phyloP scores from a whole-genome alignment of 2,888 invertebrate genomes.

The Andrena marginata region DNA sequence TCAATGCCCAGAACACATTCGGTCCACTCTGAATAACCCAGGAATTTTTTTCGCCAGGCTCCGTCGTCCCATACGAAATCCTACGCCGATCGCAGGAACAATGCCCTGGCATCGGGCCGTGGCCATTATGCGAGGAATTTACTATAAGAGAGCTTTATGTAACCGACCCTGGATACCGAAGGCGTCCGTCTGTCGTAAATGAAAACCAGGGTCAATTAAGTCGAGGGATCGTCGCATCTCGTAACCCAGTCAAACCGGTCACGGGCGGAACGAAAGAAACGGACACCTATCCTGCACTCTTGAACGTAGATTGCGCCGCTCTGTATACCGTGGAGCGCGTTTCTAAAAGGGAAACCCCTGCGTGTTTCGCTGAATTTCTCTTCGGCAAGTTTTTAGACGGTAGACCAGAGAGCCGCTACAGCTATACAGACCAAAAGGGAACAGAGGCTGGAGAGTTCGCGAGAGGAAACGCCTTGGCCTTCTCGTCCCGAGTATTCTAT shows the following conservation, averaged over 20 bases:
- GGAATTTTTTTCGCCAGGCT: too few relatives aligned
- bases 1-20: too few relatives aligned
- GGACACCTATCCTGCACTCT: slow-evolving; percentile 61
- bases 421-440: slow-evolving; percentile 65
- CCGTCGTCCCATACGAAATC: too few relatives aligned
- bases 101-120: too few relatives aligned
- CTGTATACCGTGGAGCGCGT: slow-evolving; percentile 31
- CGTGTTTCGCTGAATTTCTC: slow-evolving; percentile 75
- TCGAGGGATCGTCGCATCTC: slow-evolving; percentile 65
- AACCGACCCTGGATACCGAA: slow-evolving; percentile 6
- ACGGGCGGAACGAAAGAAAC: slow-evolving; percentile 67
- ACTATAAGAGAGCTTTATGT: slow-evolving; percentile 35
- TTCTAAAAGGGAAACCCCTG: slow-evolving; percentile 75
- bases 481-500: slow-evolving; percentile 64
- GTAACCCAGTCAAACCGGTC: slow-evolving; percentile 75
- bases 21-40: too few relatives aligned
- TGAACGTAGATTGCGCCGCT: slow-evolving; percentile 53
- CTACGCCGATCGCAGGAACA: too few relatives aligned
- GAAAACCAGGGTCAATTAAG: slow-evolving; percentile 71
- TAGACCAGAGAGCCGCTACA: slow-evolving; percentile 59
- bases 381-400: slow-evolving; percentile 72
- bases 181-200: slow-evolving; percentile 59
- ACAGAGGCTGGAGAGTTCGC: slow-evolving; percentile 49
- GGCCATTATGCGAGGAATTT: slow-evolving; percentile 32
- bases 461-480: slow-evolving; percentile 71